These are phyloP conservation scores for Elgonia sp. DNA, from an alignment of 2,888 invertebrate species.

Conservation along the genomic window DNA sequence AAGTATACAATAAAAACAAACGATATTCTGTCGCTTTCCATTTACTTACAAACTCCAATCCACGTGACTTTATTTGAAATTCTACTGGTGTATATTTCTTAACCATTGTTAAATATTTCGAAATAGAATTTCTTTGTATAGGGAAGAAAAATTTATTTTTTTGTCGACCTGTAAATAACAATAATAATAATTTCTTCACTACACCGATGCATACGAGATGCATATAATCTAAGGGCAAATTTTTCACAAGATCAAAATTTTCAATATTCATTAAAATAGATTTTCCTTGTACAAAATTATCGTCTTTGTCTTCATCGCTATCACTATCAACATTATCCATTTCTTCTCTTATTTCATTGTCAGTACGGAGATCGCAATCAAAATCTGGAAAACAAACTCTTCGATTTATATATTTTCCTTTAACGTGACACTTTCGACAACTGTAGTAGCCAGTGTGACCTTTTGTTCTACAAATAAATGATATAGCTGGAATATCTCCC, in stretches of 20 bases:
- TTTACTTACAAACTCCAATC: slow-evolving; percentile 14
- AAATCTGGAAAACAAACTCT: too few relatives aligned
- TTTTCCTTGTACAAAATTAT: slow-evolving; percentile 26
- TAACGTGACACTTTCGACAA: slow-evolving; percentile 67
- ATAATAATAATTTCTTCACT: slow-evolving; percentile 43
- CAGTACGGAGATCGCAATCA: too few relatives aligned
- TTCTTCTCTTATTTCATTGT: too few relatives aligned
- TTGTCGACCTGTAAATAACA: background rate
- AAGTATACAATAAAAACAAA: background rate
- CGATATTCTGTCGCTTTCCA: slow-evolving; percentile 57
- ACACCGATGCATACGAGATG: slow-evolving; percentile 55
- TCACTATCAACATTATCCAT: background rate
- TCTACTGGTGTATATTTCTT: slow-evolving; percentile 35
- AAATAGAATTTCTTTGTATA: slow-evolving; percentile 4
- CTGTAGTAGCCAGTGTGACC: slow-evolving; percentile 69
- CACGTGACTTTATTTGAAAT: slow-evolving; percentile 42
- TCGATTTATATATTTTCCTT: slow-evolving; percentile 7
- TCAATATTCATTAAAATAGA: slow-evolving; percentile 42
- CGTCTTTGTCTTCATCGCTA: slow-evolving; percentile 2
- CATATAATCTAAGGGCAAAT: slow-evolving; percentile 44
- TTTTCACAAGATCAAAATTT: slow-evolving; percentile 26
- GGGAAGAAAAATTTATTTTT: slow-evolving; percentile 18
- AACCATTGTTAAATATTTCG: slow-evolving; percentile 13
- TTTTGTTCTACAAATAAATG: slow-evolving; percentile 67
- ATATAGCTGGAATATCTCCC: slow-evolving; percentile 29